A percentile compares a stretch with the other conserved stretches of the same genome.
These are phyloP conservation scores for Drosophila sucinea DNA, from an alignment of 1,140 invertebrate genomes.

Conservation along the genomic window DNA sequence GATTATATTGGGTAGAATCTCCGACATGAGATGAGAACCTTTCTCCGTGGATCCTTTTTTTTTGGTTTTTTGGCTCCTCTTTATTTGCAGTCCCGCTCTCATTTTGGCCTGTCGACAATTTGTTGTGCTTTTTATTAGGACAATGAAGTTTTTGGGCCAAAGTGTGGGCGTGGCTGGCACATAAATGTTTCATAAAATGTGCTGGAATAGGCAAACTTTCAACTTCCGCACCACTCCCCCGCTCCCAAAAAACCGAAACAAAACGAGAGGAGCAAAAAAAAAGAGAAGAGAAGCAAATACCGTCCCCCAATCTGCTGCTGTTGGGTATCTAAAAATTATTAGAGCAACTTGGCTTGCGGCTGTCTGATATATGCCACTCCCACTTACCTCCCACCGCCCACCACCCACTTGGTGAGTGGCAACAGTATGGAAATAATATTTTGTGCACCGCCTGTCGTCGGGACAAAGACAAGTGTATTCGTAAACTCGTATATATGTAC, in stretches of 20 bases:
- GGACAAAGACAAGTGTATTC: not conserved
- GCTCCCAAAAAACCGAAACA: not conserved
- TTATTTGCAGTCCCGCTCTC: not conserved
- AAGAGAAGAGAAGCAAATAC: constrained; percentile 10
- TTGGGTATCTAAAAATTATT: constrained; percentile 60
- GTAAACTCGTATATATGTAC: not conserved
- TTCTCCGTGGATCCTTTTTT: constrained; percentile 25
- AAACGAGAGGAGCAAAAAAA: not conserved
- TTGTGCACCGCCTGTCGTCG: constrained; percentile 40
- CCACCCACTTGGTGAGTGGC: constrained; percentile 6
- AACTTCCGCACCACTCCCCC: not conserved
- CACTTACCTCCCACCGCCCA: no score
- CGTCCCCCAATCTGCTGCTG: constrained; percentile 31
- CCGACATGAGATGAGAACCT: not conserved
- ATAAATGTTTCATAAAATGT: constrained; percentile 77
- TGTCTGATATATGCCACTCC: not conserved
- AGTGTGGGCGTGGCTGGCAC: constrained; percentile 13
- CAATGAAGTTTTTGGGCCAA: constrained; percentile 28
- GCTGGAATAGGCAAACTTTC: constrained; percentile 18
- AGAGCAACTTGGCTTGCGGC: constrained; percentile 49
- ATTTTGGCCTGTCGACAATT: constrained; percentile 61
- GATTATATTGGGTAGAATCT: not conserved
- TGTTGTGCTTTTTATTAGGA: constrained; percentile 75
- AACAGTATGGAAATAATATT: constrained; percentile 43
- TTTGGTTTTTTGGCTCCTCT: constrained; percentile 9